Conservation (phyloP, 2,113 vertebrate genomes). For the Gasterosteus aculeatus region DNA sequence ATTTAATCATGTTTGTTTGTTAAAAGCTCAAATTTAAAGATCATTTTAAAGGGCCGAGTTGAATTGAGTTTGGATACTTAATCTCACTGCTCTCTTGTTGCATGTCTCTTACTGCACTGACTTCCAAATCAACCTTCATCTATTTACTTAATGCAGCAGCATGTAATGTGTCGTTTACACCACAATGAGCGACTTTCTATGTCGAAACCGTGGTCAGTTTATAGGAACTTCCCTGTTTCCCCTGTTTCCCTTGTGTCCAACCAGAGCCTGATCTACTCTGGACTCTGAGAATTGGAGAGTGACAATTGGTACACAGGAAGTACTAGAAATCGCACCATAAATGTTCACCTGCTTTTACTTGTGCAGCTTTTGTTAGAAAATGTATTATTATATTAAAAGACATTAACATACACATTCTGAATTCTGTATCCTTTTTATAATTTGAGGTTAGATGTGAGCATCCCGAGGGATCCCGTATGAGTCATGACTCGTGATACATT, state of each 20-base stretch:
- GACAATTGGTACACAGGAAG: slow-evolving; percentile 22
- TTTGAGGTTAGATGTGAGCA: background rate
- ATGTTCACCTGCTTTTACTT: background rate
- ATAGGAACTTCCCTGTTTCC: slow-evolving; percentile 9
- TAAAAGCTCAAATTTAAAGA: background rate
- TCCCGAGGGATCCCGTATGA: background rate
- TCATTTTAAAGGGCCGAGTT: background rate
- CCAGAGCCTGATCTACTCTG: slow-evolving; percentile 26
- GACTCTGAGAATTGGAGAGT: slow-evolving; percentile 11
- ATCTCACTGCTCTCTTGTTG: background rate
- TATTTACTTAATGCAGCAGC: background rate
- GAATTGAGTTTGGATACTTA: background rate
- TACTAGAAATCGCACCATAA: background rate
- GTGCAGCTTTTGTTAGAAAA: background rate
- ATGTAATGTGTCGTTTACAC: background rate
- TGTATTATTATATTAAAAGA: background rate
- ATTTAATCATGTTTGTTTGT: no score
- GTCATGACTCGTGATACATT: background rate
- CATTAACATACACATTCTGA: background rate
- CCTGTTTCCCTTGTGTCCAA: background rate
- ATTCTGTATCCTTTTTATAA: background rate
- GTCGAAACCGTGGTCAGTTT: background rate
- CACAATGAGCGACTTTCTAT: background rate
- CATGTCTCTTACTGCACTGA: background rate
- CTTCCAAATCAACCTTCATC: background rate